Base-by-base conservation (phyloP, 2,113 vertebrate genomes). In the Indri indri region DNA sequence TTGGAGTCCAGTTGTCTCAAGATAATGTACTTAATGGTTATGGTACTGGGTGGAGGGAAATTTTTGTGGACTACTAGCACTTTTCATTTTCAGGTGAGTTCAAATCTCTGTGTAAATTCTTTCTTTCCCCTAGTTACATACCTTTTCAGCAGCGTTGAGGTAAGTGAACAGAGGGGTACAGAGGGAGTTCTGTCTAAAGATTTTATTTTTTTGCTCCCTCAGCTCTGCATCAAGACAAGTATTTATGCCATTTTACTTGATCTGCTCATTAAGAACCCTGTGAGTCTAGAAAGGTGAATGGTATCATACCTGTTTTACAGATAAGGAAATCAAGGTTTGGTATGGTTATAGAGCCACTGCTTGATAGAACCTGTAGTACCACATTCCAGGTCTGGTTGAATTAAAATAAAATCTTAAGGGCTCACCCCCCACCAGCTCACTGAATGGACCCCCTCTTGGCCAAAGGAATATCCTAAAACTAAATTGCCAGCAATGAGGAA, bases 251-350 rank as follows among this genome's bases (percentile, higher is more conserved):
- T 76, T 96, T 94, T 63, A 86, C 27, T 91, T 74, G 14, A 95
- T 61, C 61, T 87, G 17, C n/a, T 84, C 23, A 82, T 89, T 83
- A 79, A 68, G 27, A 91, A 79, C 47, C 6, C 71, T 76, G 6
- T 87, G 65, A 83, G 30, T 52, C 11, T 40, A 91, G 17, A 52
- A 76, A 92, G 52, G 20, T 27, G 2, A 92, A 83, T 65, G 94
- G 63, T 81, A 76, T 37, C 47, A 80, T 37, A 76, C 6, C 50
- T 88, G 20, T 77, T 88, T 90, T 40, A 86, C 3, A 94, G 57
- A 90, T 80, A 40, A 98, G 45, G 40, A 93, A 84, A 94, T 30
- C n/a, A 84, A 89, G 54, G 6, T 25, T 96, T 96, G 76, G 47
- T 80, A 63, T 95, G 52, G 32, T 57, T 63, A 81, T 18, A 61